A percentile compares a stretch with the other conserved stretches of the same genome.
phyloP scores from a whole-genome alignment of 1,140 invertebrate genomes.

The Drosophila nigrodunni region DNA sequence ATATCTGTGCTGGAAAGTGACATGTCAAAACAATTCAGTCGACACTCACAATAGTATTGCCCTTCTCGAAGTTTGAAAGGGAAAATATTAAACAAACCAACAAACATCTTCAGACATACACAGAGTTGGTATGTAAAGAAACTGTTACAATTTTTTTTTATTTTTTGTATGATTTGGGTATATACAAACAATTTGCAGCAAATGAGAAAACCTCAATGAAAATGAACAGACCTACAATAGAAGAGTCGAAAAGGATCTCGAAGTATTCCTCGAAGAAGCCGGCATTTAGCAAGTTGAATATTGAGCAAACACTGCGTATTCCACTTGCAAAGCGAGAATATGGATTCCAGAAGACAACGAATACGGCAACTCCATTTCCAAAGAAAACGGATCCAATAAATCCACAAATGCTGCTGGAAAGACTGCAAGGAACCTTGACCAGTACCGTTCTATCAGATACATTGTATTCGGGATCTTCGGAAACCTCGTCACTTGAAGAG shows the following conservation, averaged over 20 bases:
- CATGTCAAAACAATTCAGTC: background rate
- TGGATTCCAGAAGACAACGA: constrained; percentile 32
- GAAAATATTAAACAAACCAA: constrained; percentile 1
- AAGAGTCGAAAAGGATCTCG: background rate
- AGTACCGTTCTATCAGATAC: background rate
- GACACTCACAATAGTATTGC: background rate
- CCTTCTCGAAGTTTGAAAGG: background rate
- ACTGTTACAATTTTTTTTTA: background rate
- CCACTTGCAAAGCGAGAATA: constrained; percentile 26
- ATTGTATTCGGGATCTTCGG: background rate
- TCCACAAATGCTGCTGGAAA: background rate
- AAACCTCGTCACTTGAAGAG: background rate
- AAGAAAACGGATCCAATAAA: constrained; percentile 1
- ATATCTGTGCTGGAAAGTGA: background rate
- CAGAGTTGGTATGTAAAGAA: background rate
- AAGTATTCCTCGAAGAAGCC: background rate
- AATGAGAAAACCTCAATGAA: background rate
- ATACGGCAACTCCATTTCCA: constrained; percentile 5
- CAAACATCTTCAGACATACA: background rate
- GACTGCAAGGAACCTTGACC: background rate
- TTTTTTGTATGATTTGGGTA: background rate
- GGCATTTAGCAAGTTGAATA: background rate
- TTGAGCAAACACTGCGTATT: background rate
- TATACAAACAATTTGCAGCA: background rate
- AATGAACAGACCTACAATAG: background rate